Evolutionary conservation across 2,797 vertebrate genomes (phyloP).

Genomic region (Tangara arthus): DNA sequence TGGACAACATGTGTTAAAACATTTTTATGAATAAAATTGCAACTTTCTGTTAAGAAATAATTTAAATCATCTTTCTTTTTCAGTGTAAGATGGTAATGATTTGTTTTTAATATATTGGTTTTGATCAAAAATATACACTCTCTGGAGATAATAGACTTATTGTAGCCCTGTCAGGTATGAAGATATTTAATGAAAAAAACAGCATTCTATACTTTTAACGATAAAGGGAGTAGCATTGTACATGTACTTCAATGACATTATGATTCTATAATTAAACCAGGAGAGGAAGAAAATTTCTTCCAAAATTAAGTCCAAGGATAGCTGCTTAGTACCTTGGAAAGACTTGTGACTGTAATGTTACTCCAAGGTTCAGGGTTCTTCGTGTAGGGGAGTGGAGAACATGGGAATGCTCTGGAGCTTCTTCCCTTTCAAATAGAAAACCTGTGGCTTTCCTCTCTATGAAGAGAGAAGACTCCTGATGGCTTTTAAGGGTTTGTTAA

Average conservation of each 20-base stretch:
- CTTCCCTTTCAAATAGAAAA: neutral
- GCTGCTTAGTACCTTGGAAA: neutral
- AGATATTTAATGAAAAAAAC: neutral
- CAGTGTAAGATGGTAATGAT: neutral
- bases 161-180: neutral
- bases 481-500: neutral
- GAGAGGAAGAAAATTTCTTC: neutral
- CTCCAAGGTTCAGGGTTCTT: neutral
- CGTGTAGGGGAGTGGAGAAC: accelerated
- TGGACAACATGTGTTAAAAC: neutral
- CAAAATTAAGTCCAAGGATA: neutral
- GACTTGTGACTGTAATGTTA: neutral
- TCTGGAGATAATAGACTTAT: neutral
- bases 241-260: neutral
- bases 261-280: neutral
- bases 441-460: neutral
- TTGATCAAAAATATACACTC: neutral
- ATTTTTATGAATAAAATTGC: neutral
- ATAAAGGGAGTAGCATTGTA: neutral
- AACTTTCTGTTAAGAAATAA: neutral
- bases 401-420: neutral
- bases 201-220: neutral
- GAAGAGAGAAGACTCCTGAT: neutral
- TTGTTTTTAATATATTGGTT: neutral
- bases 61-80: neutral